A percentile compares a stretch with the other conserved stretches of the same genome.
These are phyloP conservation scores for Oreonectes daqikongensis DNA, from an alignment of 2,797 vertebrate species.

Conservation along the genomic window DNA sequence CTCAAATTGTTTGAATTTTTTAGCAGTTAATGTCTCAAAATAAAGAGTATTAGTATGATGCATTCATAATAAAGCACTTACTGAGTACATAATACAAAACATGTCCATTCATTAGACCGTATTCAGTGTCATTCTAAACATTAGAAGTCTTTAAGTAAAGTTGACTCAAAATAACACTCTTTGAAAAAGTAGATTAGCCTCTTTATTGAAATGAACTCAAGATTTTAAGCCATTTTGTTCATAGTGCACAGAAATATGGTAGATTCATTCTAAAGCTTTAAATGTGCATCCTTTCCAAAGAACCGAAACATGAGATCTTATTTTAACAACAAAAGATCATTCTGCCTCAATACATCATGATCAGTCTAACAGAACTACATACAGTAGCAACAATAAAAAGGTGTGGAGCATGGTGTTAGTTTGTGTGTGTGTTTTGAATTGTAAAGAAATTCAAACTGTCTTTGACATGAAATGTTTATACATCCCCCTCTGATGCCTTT, in stretches of 20 bases:
- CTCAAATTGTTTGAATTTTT: too few relatives aligned
- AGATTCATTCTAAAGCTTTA: conserved; percentile 5
- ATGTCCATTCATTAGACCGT: too few relatives aligned
- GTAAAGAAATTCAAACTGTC: conserved; percentile 20
- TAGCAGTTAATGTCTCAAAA: too few relatives aligned
- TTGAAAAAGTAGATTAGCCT: conserved; percentile 47
- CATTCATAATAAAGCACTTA: too few relatives aligned
- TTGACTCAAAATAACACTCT: background rate
- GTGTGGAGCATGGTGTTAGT: background rate
- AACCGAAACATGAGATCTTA: background rate
- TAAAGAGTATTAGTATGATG: too few relatives aligned
- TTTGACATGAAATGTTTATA: conserved; percentile 27
- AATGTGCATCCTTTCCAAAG: conserved; percentile 5
- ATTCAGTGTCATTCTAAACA: background rate
- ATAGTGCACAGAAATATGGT: conserved; percentile 21
- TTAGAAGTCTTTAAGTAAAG: background rate
- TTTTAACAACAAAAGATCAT: background rate
- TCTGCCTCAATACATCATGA: background rate
- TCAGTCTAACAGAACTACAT: background rate
- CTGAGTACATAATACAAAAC: too few relatives aligned
- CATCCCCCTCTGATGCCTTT: conserved; percentile 54
- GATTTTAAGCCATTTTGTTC: conserved; percentile 14
- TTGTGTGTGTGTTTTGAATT: background rate
- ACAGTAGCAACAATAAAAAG: background rate
- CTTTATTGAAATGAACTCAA: conserved; percentile 55